Conservation (phyloP, 2,888 invertebrate genomes). For the Polylopha cassiicola region DNA sequence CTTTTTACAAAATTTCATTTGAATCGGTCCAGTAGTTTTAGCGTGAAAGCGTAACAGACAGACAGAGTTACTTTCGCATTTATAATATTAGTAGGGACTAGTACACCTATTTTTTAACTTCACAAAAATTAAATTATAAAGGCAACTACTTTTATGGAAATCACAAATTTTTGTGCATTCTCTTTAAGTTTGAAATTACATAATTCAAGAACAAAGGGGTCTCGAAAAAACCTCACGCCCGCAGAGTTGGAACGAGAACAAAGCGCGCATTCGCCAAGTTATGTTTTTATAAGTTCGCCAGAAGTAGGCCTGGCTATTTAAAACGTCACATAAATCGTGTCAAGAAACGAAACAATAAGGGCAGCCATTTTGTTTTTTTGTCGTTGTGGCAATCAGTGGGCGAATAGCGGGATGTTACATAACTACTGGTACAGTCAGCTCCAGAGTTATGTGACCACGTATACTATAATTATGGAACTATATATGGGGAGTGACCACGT, state of each 20-base stretch:
- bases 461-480: too few species aligned
- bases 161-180: slow-evolving; percentile 43
- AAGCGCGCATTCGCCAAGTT: slow-evolving; percentile 56
- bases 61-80: too few species aligned
- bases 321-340: slow-evolving; percentile 69
- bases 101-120: too few species aligned
- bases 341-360: slow-evolving; percentile 64
- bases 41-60: too few species aligned
- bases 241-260: slow-evolving; percentile 58
- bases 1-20: too few species aligned
- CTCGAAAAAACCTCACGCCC: slow-evolving; percentile 53
- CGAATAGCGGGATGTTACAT: slow-evolving; percentile 51
- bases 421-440: slow-evolving; percentile 29
- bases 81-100: too few species aligned
- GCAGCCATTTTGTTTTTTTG: slow-evolving; percentile 48
- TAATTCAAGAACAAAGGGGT: slow-evolving; percentile 70
- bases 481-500: too few species aligned
- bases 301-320: slow-evolving; percentile 56
- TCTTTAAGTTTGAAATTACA: slow-evolving; percentile 55
- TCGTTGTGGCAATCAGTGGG: slow-evolving; percentile 38
- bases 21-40: too few species aligned
- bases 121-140: slow-evolving; percentile 13
- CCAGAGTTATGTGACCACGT: too few species aligned
- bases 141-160: slow-evolving; percentile 10
- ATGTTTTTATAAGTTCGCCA: slow-evolving; percentile 49